These are phyloP conservation scores for Actinemys pallida DNA, from an alignment of 2,113 vertebrate genomes.

Conservation along the genomic window DNA sequence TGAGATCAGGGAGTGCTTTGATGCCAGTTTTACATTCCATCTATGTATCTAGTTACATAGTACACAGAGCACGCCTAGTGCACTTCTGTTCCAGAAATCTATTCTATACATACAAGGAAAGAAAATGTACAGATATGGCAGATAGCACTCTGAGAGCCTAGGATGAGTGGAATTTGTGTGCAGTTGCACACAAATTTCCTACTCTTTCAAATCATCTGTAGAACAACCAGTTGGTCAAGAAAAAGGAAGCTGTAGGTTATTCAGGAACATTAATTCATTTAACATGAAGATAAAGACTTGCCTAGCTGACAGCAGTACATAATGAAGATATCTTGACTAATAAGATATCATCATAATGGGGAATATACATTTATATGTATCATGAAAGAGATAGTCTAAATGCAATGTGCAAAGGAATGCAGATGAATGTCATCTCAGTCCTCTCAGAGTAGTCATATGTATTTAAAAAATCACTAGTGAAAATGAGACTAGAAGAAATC, in stretches of 20 bases:
- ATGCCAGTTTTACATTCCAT: slow-evolving; percentile 35
- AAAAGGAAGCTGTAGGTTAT: not conserved
- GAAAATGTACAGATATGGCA: not conserved
- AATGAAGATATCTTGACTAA: not conserved
- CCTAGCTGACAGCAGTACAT: not conserved
- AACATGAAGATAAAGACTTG: not conserved
- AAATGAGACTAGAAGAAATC: not conserved
- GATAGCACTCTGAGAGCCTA: not conserved
- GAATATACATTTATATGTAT: fast-evolving
- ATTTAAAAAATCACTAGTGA: not conserved
- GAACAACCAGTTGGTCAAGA: not conserved
- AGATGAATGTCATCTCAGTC: not conserved
- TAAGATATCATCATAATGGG: not conserved
- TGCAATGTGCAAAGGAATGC: not conserved
- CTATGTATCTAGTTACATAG: slow-evolving; percentile 18
- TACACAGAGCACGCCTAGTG: slow-evolving; percentile 32
- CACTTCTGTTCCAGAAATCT: slow-evolving; percentile 46
- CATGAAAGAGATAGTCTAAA: not conserved
- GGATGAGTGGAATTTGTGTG: not conserved
- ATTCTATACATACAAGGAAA: slow-evolving; percentile 13
- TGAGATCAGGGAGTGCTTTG: slow-evolving; percentile 58
- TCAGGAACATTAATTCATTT: not conserved
- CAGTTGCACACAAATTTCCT: fast-evolving
- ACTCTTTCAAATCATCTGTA: not conserved
- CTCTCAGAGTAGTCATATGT: not conserved